Percentiles rank a stretch among this genome's conserved stretches.
Evolutionary conservation across 2,888 invertebrate species (phyloP).

Genomic region (Drosophila bunnanda): DNA sequence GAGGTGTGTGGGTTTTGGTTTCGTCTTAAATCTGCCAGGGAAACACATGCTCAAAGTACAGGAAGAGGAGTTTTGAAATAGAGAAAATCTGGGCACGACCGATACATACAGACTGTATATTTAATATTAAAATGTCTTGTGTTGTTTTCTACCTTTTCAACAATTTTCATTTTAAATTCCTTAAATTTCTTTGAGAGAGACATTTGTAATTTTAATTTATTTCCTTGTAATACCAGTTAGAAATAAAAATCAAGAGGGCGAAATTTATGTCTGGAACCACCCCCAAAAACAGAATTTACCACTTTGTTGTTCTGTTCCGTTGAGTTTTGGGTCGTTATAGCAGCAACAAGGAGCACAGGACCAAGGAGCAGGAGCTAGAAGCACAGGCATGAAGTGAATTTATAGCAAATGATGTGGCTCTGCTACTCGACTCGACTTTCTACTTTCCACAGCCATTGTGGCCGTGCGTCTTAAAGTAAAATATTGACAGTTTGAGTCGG

Average conservation of each 20-base stretch:
- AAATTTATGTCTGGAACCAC: constrained; percentile 32
- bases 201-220: constrained; percentile 12
- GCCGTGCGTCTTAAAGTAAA: constrained; percentile 73
- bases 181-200: background rate
- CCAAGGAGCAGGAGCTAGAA: background rate
- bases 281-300: constrained; percentile 17
- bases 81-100: background rate
- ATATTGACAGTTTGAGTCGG: constrained; percentile 78
- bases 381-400: constrained; percentile 63
- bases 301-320: constrained; percentile 28
- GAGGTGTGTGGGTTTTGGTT: constrained; percentile 3
- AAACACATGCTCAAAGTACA: constrained; percentile 59
- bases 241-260: constrained; percentile 11
- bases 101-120: background rate
- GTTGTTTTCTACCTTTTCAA: background rate
- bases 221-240: background rate
- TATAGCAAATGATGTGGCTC: constrained; percentile 76
- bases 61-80: background rate
- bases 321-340: constrained; percentile 33
- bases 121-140: background rate
- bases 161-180: background rate
- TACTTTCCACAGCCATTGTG: constrained; percentile 21
- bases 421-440: constrained; percentile 16
- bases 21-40: constrained; percentile 35
- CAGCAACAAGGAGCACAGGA: background rate